Percentiles rank a stretch among this genome's conserved stretches.
These are phyloP conservation scores for Uria aalge DNA, from an alignment of 2,113 vertebrate species.

Conservation along the genomic window DNA sequence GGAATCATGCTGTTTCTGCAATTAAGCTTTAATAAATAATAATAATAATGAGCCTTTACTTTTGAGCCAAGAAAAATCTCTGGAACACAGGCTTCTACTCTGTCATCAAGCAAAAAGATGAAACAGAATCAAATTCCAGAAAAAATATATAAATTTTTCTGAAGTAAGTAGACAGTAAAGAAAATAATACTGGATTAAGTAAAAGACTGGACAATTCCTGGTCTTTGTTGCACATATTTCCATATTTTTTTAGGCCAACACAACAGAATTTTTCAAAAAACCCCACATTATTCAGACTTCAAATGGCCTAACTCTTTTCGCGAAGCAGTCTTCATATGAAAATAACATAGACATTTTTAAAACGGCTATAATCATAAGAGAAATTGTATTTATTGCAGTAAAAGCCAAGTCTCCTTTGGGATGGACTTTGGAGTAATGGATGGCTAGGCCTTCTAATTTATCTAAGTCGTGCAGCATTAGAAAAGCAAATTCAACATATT, in stretches of 20 bases:
- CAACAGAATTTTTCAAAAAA: not conserved
- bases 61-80: slow-evolving; percentile 37
- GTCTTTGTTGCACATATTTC: not conserved
- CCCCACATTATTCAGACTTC: not conserved
- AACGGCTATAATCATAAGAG: not conserved
- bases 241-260: not conserved
- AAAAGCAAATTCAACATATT: slow-evolving; percentile 61
- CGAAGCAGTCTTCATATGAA: not conserved
- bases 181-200: not conserved
- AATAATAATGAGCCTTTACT: not conserved
- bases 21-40: slow-evolving; percentile 49
- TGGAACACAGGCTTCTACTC: not conserved
- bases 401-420: slow-evolving; percentile 3
- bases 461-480: slow-evolving; percentile 39
- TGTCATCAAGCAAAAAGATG: not conserved
- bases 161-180: not conserved
- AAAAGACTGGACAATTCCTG: not conserved
- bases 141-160: not conserved
- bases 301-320: not conserved
- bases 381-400: not conserved
- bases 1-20: not conserved
- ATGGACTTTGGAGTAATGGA: not conserved
- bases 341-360: not conserved
- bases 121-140: not conserved
- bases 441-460: slow-evolving; percentile 40